Percentiles rank a stretch among this genome's conserved stretches.
Evolutionary conservation across 1,140 invertebrate species (phyloP).

Genomic region (Calosoma granatense): DNA sequence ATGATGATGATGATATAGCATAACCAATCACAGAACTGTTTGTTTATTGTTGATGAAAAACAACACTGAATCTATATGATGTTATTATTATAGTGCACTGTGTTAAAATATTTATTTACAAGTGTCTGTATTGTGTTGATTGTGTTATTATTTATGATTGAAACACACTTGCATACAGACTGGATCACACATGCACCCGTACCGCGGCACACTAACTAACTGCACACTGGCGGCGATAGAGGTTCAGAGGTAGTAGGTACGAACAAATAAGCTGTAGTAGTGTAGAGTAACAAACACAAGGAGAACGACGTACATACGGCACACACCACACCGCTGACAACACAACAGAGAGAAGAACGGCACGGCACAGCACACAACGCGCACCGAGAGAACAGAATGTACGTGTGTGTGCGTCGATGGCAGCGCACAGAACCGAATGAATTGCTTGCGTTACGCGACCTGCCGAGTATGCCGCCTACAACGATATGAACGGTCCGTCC

Average conservation of each 20-base stretch:
- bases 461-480: conserved; percentile 31
- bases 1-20: no score
- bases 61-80: no score
- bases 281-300: conserved; percentile 14
- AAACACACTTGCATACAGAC: no score
- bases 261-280: conserved; percentile 10
- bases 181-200: no score
- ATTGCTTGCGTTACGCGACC: conserved; percentile 23
- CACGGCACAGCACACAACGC: conserved; percentile 19
- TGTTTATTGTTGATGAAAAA: no score
- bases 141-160: no score
- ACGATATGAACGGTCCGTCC: conserved; percentile 23
- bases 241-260: conserved; percentile 11
- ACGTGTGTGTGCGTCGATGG: conserved; percentile 19
- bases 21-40: no score
- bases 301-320: conserved; percentile 14
- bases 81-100: no score
- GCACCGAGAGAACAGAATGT: conserved; percentile 18
- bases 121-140: no score
- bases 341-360: conserved; percentile 8
- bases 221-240: not conserved
- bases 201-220: no score
- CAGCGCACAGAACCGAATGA: conserved; percentile 23
- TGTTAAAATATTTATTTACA: no score
- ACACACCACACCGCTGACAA: conserved; percentile 19